A percentile compares a stretch with the other conserved stretches of the same genome.
Conservation (phyloP, 1,140 invertebrate species). For the Archivesica marissinica region DNA sequence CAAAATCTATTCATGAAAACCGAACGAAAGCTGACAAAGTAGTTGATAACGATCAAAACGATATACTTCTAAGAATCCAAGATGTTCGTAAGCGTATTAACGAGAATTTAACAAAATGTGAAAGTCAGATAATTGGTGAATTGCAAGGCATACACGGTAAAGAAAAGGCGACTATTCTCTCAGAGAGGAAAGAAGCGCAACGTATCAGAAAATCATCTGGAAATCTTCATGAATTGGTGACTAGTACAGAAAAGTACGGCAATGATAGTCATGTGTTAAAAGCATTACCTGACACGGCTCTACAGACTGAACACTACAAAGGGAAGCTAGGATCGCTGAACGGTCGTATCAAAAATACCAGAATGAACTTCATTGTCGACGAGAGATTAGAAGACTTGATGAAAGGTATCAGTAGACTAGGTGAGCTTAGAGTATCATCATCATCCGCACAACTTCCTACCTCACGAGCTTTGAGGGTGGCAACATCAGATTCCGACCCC, state of each 20-base stretch:
- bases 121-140: slow-evolving; percentile 37
- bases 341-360: slow-evolving; percentile 40
- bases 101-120: slow-evolving; percentile 53
- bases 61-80: slow-evolving; percentile 24
- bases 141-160: slow-evolving; percentile 25
- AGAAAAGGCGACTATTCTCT: slow-evolving; percentile 24
- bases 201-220: slow-evolving; percentile 42
- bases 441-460: neutral
- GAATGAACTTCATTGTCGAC: slow-evolving; percentile 43
- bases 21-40: slow-evolving; percentile 19
- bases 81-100: slow-evolving; percentile 43
- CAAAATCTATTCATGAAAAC: slow-evolving; percentile 50
- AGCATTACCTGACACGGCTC: neutral
- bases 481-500: slow-evolving; percentile 12
- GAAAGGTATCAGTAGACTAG: slow-evolving; percentile 33
- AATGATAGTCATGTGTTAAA: slow-evolving; percentile 47
- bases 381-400: slow-evolving; percentile 34
- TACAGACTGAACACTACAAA: slow-evolving; percentile 47
- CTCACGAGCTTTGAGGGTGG: neutral
- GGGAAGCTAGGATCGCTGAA: slow-evolving; percentile 41
- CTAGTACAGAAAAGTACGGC: slow-evolving; percentile 40
- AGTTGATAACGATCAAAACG: slow-evolving; percentile 36
- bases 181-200: slow-evolving; percentile 60
- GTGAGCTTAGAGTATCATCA: slow-evolving; percentile 37
- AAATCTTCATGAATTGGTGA: slow-evolving; percentile 26